Conservation (phyloP, 2,113 vertebrate species). For the Podocnemis expansa region DNA sequence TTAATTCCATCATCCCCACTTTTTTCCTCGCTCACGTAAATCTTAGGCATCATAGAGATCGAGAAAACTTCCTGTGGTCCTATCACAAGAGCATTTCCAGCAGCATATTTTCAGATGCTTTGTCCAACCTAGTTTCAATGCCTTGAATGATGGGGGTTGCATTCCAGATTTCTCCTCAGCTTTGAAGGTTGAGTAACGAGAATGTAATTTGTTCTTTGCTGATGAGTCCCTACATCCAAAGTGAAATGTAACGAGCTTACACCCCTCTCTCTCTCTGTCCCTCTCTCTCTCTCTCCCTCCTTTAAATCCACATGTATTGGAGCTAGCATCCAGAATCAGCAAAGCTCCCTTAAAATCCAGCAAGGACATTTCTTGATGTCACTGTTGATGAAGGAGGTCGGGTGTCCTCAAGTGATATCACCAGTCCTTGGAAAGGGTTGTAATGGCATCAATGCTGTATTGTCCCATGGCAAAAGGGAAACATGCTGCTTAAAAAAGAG, state of each 20-base stretch:
- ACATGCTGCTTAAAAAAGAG: not conserved
- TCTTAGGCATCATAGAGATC: not conserved
- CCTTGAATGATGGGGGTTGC: not conserved
- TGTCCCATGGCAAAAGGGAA: not conserved
- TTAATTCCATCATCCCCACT: not conserved
- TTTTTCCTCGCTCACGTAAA: not conserved
- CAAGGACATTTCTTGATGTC: not conserved
- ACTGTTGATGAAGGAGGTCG: accelerated
- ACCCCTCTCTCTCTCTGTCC: not conserved
- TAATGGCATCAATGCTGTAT: not conserved
- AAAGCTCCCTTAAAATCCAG: not conserved
- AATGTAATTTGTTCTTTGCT: conserved; percentile 3
- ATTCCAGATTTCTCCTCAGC: not conserved
- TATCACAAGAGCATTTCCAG: not conserved
- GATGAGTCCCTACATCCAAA: not conserved
- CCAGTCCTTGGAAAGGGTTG: not conserved
- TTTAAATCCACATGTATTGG: not conserved
- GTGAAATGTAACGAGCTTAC: not conserved
- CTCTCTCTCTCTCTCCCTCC: not conserved
- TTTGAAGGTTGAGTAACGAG: conserved; percentile 12
- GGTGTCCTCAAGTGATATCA: not conserved
- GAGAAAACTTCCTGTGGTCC: not conserved
- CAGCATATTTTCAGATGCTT: conserved; percentile 26
- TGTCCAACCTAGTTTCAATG: conserved; percentile 3
- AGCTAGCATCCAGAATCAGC: not conserved